Evolutionary conservation across 2,797 vertebrate genomes (phyloP), one percentile per base, ranked within the genome.

Genomic region (Philypnodon macrostomus): DNA sequence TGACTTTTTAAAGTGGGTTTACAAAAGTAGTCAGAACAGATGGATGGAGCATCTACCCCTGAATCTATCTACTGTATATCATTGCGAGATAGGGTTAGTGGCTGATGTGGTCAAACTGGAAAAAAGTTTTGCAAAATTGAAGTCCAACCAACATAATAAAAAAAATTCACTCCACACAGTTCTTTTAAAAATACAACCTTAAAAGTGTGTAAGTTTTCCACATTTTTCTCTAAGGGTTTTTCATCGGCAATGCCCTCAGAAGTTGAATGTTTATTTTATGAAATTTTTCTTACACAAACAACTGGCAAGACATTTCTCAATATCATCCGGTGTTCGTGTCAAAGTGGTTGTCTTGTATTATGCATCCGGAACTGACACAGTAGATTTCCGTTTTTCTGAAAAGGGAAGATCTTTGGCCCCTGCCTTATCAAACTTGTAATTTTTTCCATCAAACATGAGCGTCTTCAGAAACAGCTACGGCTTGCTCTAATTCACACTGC

Each of bases 361-460:
- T 62, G 60, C 51, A 40, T 53, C 55, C 37, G 50, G 48, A 67
- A 47, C 46, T 46, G 64, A 38, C 15, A 26, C 2, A 19, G 8
- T 58, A 44, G 7, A 29, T 60, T 53, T 69, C 32, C 14, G 23
- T 26, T 41, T 36, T 44, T 53, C 17, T 34, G 19, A 35, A 63
- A 47, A 53, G 4, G 37, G 58, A 50, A 36, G 15, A 33, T 54
- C 36, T 9, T 12, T 35, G 29, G 21, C 47, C 60, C 2, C 32
- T 45, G 54, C 17, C 29, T 59, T 55, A 37, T 48, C 55, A 59
- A 70, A 59, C 34, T 5, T 56, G 29, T 34, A 18, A 63, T 55
- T 63, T 73, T 15, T 48, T 40, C 27, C 51, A 46, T 74, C 38
- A 66, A 59, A 30, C 16, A 36, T 44, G 12, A 34, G 49, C n/a